Percentiles rank a stretch among this genome's conserved stretches.
These are phyloP conservation scores for Dusona sp. DNA, from an alignment of 2,888 invertebrate species.

Conservation along the genomic window DNA sequence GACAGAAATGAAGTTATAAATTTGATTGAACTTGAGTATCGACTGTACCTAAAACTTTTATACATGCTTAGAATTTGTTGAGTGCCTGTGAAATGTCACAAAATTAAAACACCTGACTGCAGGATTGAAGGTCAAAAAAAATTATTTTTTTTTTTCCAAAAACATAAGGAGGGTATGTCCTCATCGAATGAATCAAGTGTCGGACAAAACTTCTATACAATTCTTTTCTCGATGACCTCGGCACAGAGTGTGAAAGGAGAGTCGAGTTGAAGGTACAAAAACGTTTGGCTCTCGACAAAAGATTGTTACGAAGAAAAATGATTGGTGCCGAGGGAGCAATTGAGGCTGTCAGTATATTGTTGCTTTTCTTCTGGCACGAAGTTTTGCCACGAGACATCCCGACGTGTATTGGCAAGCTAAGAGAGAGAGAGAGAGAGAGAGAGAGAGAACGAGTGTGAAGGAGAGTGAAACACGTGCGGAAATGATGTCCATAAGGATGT, in stretches of 20 bases:
- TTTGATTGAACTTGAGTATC: neutral
- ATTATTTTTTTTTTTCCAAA: neutral
- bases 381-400: slow-evolving; percentile 2
- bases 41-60: neutral
- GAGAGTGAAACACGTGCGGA: slow-evolving; percentile 61
- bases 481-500: slow-evolving; percentile 62
- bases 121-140: slow-evolving; percentile 9
- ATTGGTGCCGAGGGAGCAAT: slow-evolving; percentile 67
- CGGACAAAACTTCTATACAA: neutral
- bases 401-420: neutral
- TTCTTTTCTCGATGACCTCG: slow-evolving; percentile 14
- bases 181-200: neutral
- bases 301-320: slow-evolving; percentile 66
- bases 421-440: slow-evolving; percentile 23
- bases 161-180: slow-evolving; percentile 15
- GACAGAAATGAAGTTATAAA: neutral
- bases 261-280: slow-evolving; percentile 33
- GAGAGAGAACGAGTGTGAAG: neutral
- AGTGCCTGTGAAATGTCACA: neutral
- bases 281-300: slow-evolving; percentile 60
- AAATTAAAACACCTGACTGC: slow-evolving; percentile 27
- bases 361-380: slow-evolving; percentile 29
- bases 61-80: neutral
- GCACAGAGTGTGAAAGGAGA: neutral
- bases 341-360: slow-evolving; percentile 63